A percentile compares a stretch with the other conserved stretches of the same genome.
These are phyloP conservation scores for Eilema caniola DNA, from an alignment of 2,888 invertebrate genomes.

Conservation along the genomic window DNA sequence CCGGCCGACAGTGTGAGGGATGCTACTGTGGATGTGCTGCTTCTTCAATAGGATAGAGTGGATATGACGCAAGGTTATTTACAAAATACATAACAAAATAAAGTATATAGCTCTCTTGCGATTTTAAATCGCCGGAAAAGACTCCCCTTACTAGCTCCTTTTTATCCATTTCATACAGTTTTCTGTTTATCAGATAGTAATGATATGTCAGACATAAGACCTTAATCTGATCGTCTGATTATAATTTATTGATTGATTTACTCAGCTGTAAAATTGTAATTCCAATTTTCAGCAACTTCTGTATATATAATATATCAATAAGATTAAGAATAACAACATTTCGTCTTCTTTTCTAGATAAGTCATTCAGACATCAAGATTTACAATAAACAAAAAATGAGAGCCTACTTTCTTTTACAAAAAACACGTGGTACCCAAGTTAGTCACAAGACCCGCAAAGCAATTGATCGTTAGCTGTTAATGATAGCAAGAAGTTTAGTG, in stretches of 20 bases:
- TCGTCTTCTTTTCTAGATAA: neutral
- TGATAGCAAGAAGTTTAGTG: slow-evolving; percentile 36
- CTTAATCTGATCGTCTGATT: no score
- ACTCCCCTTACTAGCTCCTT: no score
- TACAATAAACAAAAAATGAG: neutral
- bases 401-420: neutral
- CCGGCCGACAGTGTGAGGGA: slow-evolving; percentile 61
- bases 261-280: neutral
- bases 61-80: slow-evolving; percentile 47
- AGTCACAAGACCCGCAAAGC: slow-evolving; percentile 11
- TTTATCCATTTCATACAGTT: neutral
- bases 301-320: no score
- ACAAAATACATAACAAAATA: no score
- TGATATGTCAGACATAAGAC: no score
- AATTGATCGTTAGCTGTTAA: slow-evolving; percentile 24
- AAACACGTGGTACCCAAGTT: slow-evolving; percentile 21
- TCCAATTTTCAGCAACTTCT: no score
- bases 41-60: slow-evolving; percentile 43
- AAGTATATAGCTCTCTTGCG: no score
- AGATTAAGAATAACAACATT: neutral
- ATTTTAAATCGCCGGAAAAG: no score
- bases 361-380: neutral
- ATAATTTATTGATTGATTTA: no score
- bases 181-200: no score
- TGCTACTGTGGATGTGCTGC: slow-evolving; percentile 51